Base-by-base conservation (phyloP, 2,797 vertebrate species). In the Brachyalestes nurse region DNA sequence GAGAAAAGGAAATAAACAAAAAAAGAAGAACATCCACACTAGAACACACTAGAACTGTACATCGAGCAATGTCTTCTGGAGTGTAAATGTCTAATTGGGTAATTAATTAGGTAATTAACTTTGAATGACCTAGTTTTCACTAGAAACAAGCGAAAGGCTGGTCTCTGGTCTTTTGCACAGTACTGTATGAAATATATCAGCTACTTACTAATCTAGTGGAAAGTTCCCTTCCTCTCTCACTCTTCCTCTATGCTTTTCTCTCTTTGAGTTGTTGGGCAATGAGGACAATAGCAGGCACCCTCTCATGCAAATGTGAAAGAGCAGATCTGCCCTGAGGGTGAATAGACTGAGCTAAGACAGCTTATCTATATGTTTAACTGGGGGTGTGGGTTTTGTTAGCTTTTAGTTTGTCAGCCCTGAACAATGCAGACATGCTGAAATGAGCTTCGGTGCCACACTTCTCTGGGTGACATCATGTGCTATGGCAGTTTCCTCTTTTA, bases 281-380 rank as follows among this genome's bases (percentile, higher is more conserved):
- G 28, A 72, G 19, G 14, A 45, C 51, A 72, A 60, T 25, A 13
- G 5, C 38, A 72, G 49, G 38, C 25, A 12, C 13, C 40, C 62
- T 53, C 25, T 60, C n/a, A 51, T 40, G 71, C 76, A 74, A 67
- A 77, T 42, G 7, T 28, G 40, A 60, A 70, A 38, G 23, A 4
- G 19, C 55, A 42, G 21, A 72, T n/a, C 40, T 58, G 73, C 66
- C 40, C 72, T 53, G 55, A 69, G n/a, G n/a, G 60, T 9, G 34
- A 55, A 49, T 17, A 49, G 21, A 6, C 47, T n/a, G 21, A 51
- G 13, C 21, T 7, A 10, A 21, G 19, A 67, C 38, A 67, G 65
- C 65, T 45, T 45, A 9, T 17, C 60, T 51, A 2, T 14, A 3
- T 16, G 13, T 38, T 38, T 40, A 21, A 17, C 16, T 8, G n/a